A percentile compares a stretch with the other conserved stretches of the same genome.
Conservation (phyloP, 2,113 vertebrate species). For the Serilophus lunatus region DNA sequence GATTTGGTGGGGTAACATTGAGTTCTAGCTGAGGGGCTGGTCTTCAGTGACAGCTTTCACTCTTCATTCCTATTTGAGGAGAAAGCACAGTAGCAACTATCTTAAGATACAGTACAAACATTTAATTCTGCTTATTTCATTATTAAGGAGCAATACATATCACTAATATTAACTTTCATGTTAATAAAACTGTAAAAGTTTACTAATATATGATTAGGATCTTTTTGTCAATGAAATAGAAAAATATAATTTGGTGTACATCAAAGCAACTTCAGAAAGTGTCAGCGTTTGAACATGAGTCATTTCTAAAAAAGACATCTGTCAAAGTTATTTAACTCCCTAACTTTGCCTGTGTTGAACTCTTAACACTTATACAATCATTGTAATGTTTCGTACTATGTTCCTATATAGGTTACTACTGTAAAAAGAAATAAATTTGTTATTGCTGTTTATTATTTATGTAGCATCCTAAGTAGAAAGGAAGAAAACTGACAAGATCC, state of each 20-base stretch:
- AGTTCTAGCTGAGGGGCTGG: neutral
- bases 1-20: neutral
- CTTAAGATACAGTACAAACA: neutral
- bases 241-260: neutral
- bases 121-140: neutral
- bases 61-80: neutral
- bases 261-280: neutral
- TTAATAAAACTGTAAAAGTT: neutral
- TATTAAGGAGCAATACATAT: neutral
- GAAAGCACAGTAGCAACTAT: neutral
- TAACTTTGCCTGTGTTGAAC: neutral
- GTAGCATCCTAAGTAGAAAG: neutral
- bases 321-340: neutral
- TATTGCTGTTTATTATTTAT: constrained; percentile 25
- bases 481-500: neutral
- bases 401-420: neutral
- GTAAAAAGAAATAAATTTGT: neutral
- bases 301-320: neutral
- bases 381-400: neutral
- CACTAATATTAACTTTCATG: neutral
- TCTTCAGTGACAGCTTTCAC: neutral
- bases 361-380: neutral
- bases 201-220: neutral
- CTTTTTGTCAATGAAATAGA: neutral
- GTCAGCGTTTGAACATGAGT: neutral